Evolutionary conservation across 1,140 invertebrate genomes (phyloP).

Genomic region (Drusus annulatus): DNA sequence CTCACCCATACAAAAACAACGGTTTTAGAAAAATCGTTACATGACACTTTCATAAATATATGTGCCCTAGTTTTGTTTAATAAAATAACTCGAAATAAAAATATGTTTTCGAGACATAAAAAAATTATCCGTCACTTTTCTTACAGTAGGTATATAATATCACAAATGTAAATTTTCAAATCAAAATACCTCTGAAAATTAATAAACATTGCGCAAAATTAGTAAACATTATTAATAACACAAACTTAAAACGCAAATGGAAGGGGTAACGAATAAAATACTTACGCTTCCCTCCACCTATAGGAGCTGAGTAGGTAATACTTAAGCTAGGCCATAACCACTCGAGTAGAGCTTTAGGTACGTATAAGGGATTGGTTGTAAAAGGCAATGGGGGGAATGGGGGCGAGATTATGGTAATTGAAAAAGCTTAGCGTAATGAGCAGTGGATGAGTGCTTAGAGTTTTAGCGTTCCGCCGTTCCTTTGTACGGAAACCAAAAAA

Average conservation of each 20-base stretch:
- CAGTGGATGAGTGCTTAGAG: conserved; percentile 54
- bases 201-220: neutral
- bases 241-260: conserved; percentile 30
- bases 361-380: conserved; percentile 52
- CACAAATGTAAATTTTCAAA: no score
- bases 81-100: no score
- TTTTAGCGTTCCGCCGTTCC: conserved; percentile 48
- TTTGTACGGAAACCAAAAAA: conserved; percentile 36
- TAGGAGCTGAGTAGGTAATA: conserved; percentile 33
- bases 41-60: no score
- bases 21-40: no score
- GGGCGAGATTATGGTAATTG: conserved; percentile 55
- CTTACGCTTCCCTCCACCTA: conserved; percentile 41
- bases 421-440: conserved; percentile 59
- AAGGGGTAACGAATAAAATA: conserved; percentile 40
- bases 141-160: no score
- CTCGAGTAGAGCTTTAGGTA: conserved; percentile 36
- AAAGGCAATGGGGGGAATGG: conserved; percentile 44
- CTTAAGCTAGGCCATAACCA: conserved; percentile 25
- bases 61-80: no score
- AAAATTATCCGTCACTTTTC: no score
- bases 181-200: no score
- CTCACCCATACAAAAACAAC: no score
- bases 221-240: conserved; percentile 23
- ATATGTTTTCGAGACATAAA: no score